Percentiles rank a stretch among this genome's conserved stretches.
Conservation (phyloP, 2,113 vertebrate genomes). For the Actenoides lindsayi region DNA sequence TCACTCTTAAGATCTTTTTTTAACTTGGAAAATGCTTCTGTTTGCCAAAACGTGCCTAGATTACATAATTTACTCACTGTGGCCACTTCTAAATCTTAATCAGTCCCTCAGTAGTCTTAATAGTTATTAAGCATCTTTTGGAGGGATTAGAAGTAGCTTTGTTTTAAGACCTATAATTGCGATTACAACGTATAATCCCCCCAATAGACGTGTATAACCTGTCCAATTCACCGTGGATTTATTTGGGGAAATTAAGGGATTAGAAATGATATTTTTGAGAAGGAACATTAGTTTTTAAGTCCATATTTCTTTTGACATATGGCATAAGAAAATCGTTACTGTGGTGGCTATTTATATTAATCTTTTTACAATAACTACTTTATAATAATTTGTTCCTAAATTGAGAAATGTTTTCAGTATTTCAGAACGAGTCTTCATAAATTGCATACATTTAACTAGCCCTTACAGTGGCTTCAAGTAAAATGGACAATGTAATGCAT, state of each 20-base stretch:
- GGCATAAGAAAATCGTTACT: neutral
- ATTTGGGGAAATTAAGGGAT: constrained; percentile 44
- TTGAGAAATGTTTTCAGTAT: neutral
- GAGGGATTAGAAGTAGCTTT: constrained; percentile 59
- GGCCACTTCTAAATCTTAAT: constrained; percentile 54
- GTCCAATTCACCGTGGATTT: constrained; percentile 23
- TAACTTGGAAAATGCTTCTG: neutral
- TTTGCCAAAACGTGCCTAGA: neutral
- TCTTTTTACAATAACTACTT: neutral
- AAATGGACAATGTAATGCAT: neutral
- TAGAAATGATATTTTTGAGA: constrained; percentile 36
- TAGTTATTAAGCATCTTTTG: constrained; percentile 67
- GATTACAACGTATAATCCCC: constrained; percentile 55
- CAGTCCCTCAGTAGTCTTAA: constrained; percentile 54
- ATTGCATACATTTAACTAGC: neutral
- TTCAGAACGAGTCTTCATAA: neutral
- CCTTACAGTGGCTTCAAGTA: neutral
- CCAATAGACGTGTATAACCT: constrained; percentile 3
- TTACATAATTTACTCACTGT: constrained; percentile 28
- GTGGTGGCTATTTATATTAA: neutral
- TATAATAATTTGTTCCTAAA: neutral
- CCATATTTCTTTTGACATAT: neutral
- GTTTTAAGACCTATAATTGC: constrained; percentile 67
- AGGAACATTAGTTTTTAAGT: neutral
- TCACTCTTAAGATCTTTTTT: neutral